Evolutionary conservation across 2,888 invertebrate species (phyloP), one percentile per base, ranked within the genome.

Genomic region (Phengaris alcon): DNA sequence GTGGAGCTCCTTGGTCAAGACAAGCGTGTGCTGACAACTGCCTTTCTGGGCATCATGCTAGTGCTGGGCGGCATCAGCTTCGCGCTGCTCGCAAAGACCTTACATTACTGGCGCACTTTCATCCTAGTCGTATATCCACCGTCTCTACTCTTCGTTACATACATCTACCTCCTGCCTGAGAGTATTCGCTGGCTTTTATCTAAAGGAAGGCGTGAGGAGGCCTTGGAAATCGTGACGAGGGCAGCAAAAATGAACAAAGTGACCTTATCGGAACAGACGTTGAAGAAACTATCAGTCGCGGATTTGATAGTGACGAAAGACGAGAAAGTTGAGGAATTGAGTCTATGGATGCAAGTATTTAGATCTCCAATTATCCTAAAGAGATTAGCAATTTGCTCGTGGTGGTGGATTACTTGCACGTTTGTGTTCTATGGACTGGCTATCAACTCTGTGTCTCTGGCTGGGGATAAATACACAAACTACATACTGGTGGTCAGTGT

Each of bases 131-230:
- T 95, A 6, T 97, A 97, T 82, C 93, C 95, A 0, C 97, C 97
- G 0, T 95, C 96, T 0, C 82, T 97, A 8, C 86, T 96, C 0
- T 94, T 96, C 79, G 84, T 97, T 35, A 85, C 94, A 0, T 96
- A 96, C 83, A 94, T 95, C 75, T 96, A 96, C 94, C 82, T 96
- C 6, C 88, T 96, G n/a, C 96, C 96, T 0, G 97, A 97, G 86
- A 96, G 96, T 75, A 94, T 96, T 48, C 91, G 97, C 77, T 97
- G 97, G 97, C 89, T 97, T 7, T 84, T 97, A 2, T 95, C 96
- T 0, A 96, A 96, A 79, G 95, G 95, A 3, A 91, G 95, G 77
- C 94, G 94, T 78, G 94, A 95, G 59, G 95, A 96, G 79, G 96
- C 96, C 0, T 94, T 95, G 54, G 88, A 90, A 52, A 95, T 96